Evolutionary conservation across 2,113 vertebrate species (phyloP), one percentile per base, ranked within the genome.

Genomic region (Spilogale gracilis): DNA sequence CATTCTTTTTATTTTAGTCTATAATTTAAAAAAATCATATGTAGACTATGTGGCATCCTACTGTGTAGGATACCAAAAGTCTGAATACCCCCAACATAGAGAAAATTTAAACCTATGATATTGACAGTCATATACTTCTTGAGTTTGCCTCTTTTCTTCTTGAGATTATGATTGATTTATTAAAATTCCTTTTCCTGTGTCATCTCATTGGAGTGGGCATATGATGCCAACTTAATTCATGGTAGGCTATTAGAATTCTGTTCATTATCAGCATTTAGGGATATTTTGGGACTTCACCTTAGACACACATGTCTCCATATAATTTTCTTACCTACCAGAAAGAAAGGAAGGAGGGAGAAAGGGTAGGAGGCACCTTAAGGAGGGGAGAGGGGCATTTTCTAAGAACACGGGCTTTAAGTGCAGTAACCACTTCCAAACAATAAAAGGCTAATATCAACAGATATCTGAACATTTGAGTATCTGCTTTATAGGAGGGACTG

Each of bases 1-100:
- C 10, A 71, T 95, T 95, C 61, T 45, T 91, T 91, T 91, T 71
- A 83, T 92, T 92, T 89, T 73, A 54, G 30, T 63, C 27, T 78
- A 20, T 54, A 76, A 83, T 89, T 93, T 6, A 9, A 88, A 69
- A 67, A 61, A 73, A 63, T 6, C 58, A 20, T 71, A 1, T 25
- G 25, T n/a, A 69, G 7, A 8, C n/a, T 43, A 4, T 79, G 38
- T 89, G 54, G 6, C 58, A 20, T 58, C n/a, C 6, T 67, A n/a
- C n/a, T 81, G 2, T 43, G 21, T 63, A 80, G 52, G 14, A 11
- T 14, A 56, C 30, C 12, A 1, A 69, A 60, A 76, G 58, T 76
- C 30, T 69, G 48, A 45, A 20, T 73, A 38, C 5, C 79, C 71
- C 2, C 23, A 21, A 71, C 7, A 30, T 27, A 69, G 23, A 65